Conservation (phyloP, 2,888 invertebrate genomes). For the Euplagia quadripunctaria region DNA sequence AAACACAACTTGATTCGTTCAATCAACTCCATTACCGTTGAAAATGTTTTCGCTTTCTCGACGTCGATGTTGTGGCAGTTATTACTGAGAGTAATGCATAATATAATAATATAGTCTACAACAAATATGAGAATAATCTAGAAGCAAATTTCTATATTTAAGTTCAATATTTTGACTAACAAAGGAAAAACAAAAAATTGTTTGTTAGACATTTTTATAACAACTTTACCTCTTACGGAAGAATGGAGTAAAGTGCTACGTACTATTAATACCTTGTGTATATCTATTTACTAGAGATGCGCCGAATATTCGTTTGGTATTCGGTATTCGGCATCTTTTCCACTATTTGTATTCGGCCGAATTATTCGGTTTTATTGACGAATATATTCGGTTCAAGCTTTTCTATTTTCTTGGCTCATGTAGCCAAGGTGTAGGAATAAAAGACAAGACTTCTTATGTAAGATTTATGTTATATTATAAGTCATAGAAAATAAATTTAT, state of each 20-base stretch:
- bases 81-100: not conserved
- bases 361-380: too few species aligned
- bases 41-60: not conserved
- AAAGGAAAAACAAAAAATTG: not conserved
- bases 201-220: not conserved
- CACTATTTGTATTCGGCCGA: too few species aligned
- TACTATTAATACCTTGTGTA: too few species aligned
- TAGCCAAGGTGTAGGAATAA: too few species aligned
- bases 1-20: not conserved
- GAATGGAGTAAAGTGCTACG: not conserved
- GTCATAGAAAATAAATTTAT: too few species aligned
- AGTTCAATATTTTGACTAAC: not conserved
- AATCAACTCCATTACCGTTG: conserved; percentile 13
- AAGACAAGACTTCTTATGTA: too few species aligned
- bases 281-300: too few species aligned
- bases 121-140: not conserved
- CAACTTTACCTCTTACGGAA: not conserved
- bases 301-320: too few species aligned
- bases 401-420: too few species aligned
- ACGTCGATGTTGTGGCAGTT: not conserved
- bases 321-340: too few species aligned
- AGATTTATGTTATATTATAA: too few species aligned
- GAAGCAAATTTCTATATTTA: not conserved
- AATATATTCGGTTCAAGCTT: too few species aligned
- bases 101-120: not conserved